phyloP scores from a whole-genome alignment of 2,888 invertebrate species.

The Oxytorus armatus region DNA sequence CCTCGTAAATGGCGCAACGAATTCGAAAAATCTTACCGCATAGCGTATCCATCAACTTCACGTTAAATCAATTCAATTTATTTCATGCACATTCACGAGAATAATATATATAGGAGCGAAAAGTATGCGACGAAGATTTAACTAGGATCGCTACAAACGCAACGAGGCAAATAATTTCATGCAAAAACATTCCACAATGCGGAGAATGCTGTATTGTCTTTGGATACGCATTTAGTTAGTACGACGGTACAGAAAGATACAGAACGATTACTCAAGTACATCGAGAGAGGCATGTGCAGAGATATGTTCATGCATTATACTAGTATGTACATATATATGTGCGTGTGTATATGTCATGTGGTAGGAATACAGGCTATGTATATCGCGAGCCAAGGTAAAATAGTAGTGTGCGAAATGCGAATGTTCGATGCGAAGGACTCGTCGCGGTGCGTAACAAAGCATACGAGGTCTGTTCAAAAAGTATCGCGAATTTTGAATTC shows the following conservation, averaged over 20 bases:
- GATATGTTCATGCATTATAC: too few relatives aligned
- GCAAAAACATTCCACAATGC: slow-evolving; percentile 28
- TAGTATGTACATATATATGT: background rate
- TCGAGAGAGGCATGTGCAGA: too few relatives aligned
- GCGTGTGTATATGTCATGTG: background rate
- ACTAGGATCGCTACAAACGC: background rate
- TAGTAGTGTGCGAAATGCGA: background rate
- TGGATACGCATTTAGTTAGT: slow-evolving; percentile 14
- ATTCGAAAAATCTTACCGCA: slow-evolving; percentile 29
- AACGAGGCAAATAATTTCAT: slow-evolving; percentile 28
- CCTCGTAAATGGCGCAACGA: slow-evolving; percentile 23
- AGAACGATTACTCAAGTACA: slow-evolving; percentile 25
- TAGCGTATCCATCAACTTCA: slow-evolving; percentile 13
- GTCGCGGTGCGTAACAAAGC: slow-evolving; percentile 49
- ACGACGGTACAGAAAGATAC: slow-evolving; percentile 11
- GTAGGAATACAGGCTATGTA: background rate
- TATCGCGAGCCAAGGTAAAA: background rate
- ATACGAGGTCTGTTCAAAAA: too few relatives aligned
- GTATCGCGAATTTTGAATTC: too few relatives aligned
- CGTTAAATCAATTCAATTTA: slow-evolving; percentile 26
- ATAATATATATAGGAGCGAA: slow-evolving; percentile 4
- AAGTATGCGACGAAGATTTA: slow-evolving; percentile 42
- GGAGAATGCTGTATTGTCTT: slow-evolving; percentile 39
- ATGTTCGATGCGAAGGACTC: slow-evolving; percentile 25
- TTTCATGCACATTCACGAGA: slow-evolving; percentile 17